Evolutionary conservation across 2,888 invertebrate genomes (phyloP), one percentile per base, ranked within the genome.

Genomic region (Zaprionus lineosus): DNA sequence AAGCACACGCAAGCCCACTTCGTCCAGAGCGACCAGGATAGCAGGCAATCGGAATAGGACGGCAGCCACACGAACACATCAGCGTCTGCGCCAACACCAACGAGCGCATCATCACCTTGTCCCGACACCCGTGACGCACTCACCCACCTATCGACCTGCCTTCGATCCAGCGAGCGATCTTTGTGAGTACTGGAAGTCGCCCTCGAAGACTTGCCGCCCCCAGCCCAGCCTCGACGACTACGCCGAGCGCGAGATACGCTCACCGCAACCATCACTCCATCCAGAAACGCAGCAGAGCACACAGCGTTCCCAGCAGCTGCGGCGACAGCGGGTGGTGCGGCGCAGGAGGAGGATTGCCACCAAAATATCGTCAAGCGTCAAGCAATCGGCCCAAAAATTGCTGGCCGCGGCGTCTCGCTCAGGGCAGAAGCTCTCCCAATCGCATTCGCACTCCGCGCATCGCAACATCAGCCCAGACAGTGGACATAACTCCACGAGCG

Each of bases 81-180:
- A 62, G 31, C 51, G 62, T 12, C 11, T 34, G 2, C 53, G 41
- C 5, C 52, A 28, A n/a, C 51, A 33, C 3, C 37, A 31, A 2
- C 36, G 44, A 2, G 8, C 8, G 8, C 24, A 24, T 83, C 3
- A 64, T 1, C 61, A 2, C 4, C 37, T 29, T 12, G 1, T 33
- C 14, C 19, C 53, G 19, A 86, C 89, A 15, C 87, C 88, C 6
- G 47, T 15, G 34, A 64, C 66, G 12, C 84, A 85, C 71, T 89
- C 89, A 21, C 87, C 90, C 28, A 89, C 89, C 18, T 90, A 90
- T 57, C 87, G 89, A 9, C 86, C 88, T 9, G 90, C 90, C 36
- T 89, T 89, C 55, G 90, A 90, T 73, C 90, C 90, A 4, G 90
- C 90, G 37, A 90, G 89, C 75, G 89, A 90, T 69, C 78, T 90